Evolutionary conservation across 2,113 vertebrate genomes (phyloP).

Genomic region (Ia io): DNA sequence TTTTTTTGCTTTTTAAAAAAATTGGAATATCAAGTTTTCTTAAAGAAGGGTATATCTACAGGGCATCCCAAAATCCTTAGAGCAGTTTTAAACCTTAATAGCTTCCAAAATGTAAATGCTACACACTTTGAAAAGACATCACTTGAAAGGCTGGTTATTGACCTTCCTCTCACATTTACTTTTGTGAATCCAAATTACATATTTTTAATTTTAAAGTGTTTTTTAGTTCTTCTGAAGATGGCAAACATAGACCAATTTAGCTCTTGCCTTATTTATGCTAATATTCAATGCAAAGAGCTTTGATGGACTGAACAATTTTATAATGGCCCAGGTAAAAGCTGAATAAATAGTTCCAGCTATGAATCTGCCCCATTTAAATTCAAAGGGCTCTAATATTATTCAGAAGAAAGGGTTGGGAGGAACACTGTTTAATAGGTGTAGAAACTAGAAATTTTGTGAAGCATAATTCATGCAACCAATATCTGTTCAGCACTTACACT

Average conservation of each 20-base stretch:
- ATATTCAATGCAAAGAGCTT: neutral
- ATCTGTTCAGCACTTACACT: neutral
- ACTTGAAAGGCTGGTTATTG: neutral
- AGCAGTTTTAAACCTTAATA: neutral
- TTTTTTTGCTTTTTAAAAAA: neutral
- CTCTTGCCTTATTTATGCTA: neutral
- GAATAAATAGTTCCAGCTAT: neutral
- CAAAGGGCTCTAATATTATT: neutral
- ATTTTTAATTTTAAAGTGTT: neutral
- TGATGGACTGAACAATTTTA: neutral
- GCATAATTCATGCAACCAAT: neutral
- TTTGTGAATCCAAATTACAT: neutral
- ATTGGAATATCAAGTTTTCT: neutral
- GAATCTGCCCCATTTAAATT: neutral
- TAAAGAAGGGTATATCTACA: neutral
- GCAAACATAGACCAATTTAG: neutral
- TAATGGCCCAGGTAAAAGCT: neutral
- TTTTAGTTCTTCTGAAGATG: neutral
- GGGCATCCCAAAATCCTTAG: neutral
- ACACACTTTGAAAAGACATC: neutral
- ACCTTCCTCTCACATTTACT: slow-evolving; percentile 4
- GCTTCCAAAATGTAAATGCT: neutral
- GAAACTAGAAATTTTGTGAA: neutral
- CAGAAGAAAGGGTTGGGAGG: neutral
- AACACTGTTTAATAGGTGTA: neutral